These are phyloP conservation scores for Eufriesea mexicana DNA, from an alignment of 1,140 invertebrate genomes.

Conservation along the genomic window DNA sequence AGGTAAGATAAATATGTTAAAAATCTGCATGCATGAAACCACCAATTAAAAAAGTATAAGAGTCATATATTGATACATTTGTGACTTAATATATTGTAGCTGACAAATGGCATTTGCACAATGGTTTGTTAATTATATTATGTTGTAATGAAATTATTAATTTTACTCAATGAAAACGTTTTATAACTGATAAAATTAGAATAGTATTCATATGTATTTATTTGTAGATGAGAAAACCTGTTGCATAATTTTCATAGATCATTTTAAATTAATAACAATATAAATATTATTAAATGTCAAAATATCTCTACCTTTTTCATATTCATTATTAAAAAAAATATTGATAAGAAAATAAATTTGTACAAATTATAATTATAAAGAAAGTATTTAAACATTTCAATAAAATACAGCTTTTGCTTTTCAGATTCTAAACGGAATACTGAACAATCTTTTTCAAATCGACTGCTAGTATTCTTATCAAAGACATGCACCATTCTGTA, in stretches of 20 bases:
- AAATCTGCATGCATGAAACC: conserved; percentile 11
- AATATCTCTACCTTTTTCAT: background rate
- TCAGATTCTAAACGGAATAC: conserved; percentile 69
- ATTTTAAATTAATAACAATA: background rate
- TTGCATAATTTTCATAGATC: background rate
- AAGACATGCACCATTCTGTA: conserved; percentile 74
- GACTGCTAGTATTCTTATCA: conserved; percentile 72
- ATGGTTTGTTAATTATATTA: background rate
- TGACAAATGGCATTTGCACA: background rate
- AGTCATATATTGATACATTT: conserved; percentile 9
- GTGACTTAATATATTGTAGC: background rate
- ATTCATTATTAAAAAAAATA: background rate
- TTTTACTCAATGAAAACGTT: background rate
- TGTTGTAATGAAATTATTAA: background rate
- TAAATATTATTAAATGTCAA: background rate
- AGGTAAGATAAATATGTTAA: conserved; percentile 30
- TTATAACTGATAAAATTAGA: conserved; percentile 2
- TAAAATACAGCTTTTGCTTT: conserved; percentile 67
- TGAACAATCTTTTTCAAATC: conserved; percentile 69
- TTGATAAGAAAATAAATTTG: background rate
- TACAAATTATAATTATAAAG: conserved; percentile 17
- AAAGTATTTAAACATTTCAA: conserved; percentile 19
- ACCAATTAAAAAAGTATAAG: conserved; percentile 1
- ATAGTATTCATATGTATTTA: background rate
- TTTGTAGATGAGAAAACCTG: background rate